Conservation (phyloP, 2,797 vertebrate species). For the Paratrypauchen microcephalus region DNA sequence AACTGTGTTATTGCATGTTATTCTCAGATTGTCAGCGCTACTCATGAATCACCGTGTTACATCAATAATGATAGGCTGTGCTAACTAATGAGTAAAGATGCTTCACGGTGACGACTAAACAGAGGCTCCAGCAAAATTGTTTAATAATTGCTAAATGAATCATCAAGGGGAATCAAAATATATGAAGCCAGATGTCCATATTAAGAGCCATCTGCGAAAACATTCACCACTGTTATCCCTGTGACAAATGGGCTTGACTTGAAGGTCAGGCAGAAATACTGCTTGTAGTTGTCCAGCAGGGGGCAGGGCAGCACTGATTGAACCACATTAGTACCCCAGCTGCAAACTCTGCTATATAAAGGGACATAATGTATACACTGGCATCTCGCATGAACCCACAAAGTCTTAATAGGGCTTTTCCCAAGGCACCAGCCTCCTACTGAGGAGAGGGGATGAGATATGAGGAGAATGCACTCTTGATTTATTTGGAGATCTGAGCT, state of each 20-base stretch:
- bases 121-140: constrained; percentile 52
- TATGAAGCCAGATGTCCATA: constrained; percentile 71
- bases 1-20: background rate
- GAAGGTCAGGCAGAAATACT: constrained; percentile 63
- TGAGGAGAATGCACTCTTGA: constrained; percentile 35
- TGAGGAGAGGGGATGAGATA: constrained; percentile 19
- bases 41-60: constrained; percentile 49
- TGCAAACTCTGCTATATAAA: constrained; percentile 27
- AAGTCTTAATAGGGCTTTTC: constrained; percentile 32
- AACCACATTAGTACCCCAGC: constrained; percentile 1
- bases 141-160: constrained; percentile 64
- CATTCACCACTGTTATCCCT: constrained; percentile 62
- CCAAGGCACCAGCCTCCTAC: constrained; percentile 34
- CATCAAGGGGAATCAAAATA: constrained; percentile 59
- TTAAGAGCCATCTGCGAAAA: constrained; percentile 73
- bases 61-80: constrained; percentile 35
- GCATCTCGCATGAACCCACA: constrained; percentile 25
- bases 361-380: constrained; percentile 31
- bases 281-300: constrained; percentile 57
- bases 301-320: constrained; percentile 57
- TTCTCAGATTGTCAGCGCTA: background rate
- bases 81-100: constrained; percentile 60
- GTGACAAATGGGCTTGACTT: constrained; percentile 67
- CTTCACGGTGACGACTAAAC: constrained; percentile 51
- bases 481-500: constrained; percentile 41